Percentiles rank a stretch among this genome's conserved stretches.
These are phyloP conservation scores for Vimba vimba DNA, from an alignment of 2,113 vertebrate genomes.

Conservation along the genomic window DNA sequence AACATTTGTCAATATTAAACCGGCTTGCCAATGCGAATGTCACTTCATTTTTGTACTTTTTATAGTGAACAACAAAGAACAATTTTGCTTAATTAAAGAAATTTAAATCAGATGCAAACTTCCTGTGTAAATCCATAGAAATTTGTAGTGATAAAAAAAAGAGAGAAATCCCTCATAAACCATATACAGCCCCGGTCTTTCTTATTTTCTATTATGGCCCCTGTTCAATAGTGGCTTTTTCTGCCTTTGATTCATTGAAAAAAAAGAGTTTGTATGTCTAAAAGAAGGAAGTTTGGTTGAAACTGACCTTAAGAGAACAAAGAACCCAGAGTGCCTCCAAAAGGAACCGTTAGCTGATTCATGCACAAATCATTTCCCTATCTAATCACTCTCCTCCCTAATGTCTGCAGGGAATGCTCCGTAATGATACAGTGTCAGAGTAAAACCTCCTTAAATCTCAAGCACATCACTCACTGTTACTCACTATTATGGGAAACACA, in stretches of 20 bases:
- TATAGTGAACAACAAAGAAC: background rate
- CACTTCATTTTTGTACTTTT: background rate
- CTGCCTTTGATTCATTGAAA: constrained; percentile 3
- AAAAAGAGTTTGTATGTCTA: background rate
- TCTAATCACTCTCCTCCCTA: constrained; percentile 46
- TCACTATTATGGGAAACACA: constrained; percentile 43
- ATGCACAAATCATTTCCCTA: constrained; percentile 41
- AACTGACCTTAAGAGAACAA: constrained; percentile 39
- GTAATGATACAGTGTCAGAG: constrained; percentile 3
- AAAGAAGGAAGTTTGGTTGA: constrained; percentile 24
- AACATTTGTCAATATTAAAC: background rate
- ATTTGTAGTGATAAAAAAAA: background rate
- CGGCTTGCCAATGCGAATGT: background rate
- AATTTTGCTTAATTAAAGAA: background rate
- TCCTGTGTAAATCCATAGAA: background rate
- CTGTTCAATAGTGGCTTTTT: background rate
- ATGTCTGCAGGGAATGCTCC: constrained; percentile 21
- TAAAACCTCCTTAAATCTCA: constrained; percentile 39
- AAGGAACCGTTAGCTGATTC: constrained; percentile 40
- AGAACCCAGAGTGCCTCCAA: constrained; percentile 30
- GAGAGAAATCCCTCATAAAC: background rate
- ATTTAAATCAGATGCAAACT: background rate
- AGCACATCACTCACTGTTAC: constrained; percentile 27
- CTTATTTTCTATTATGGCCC: background rate
- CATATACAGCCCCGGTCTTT: background rate